Percentiles rank a stretch among this genome's conserved stretches.
Evolutionary conservation across 2,888 invertebrate genomes (phyloP).

Genomic region (Melolontha melolontha): DNA sequence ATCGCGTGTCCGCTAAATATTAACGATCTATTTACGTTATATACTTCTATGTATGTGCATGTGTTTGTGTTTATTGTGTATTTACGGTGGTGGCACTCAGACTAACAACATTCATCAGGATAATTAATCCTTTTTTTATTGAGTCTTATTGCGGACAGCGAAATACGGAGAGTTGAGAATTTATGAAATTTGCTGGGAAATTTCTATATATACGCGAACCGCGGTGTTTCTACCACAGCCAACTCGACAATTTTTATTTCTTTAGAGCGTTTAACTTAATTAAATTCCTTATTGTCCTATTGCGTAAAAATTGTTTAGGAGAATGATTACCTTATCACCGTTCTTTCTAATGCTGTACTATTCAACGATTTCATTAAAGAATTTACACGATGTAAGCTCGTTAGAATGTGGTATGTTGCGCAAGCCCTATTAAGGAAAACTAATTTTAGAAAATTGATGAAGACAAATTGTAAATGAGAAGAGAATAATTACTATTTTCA

Average conservation of each 20-base stretch:
- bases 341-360: background rate
- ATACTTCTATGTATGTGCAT: background rate
- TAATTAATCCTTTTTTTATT: constrained; percentile 27
- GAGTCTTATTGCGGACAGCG: background rate
- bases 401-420: background rate
- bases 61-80: constrained; percentile 1
- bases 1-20: constrained; percentile 14
- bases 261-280: constrained; percentile 7
- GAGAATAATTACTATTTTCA: no score
- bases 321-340: no score
- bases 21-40: constrained; percentile 1
- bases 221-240: constrained; percentile 3
- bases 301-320: background rate
- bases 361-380: constrained; percentile 12
- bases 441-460: no score
- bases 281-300: constrained; percentile 12
- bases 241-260: background rate
- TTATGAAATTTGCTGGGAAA: constrained; percentile 14
- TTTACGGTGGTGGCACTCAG: constrained; percentile 3
- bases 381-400: constrained; percentile 1
- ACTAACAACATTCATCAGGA: constrained; percentile 20
- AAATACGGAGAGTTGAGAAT: background rate
- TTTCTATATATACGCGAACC: background rate
- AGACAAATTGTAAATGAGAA: no score
- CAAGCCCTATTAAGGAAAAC: no score